Base-by-base conservation (phyloP, 2,113 vertebrate species). In the Rattus rattus region DNA sequence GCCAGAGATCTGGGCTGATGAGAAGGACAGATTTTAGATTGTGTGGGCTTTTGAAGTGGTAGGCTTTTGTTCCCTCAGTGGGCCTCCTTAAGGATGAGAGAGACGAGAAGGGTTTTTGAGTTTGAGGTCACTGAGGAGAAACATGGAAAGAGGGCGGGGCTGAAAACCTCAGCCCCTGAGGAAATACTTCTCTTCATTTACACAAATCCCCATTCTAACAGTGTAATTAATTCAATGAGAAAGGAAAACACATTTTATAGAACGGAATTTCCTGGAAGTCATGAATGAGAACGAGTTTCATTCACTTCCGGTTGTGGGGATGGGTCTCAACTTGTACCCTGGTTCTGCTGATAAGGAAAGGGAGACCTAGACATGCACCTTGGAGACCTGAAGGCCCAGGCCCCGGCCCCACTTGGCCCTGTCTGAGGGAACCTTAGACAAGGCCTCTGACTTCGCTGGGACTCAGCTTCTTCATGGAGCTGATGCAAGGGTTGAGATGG, bases 211-310 rank as follows among this genome's bases (percentile, higher is more conserved):
- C 83, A 17, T 47, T 30, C 36, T 92, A 49, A 13, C 59, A 28
- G 59, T 75, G 63, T 56, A 80, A 95, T 36, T 73, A 20, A 54
- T 19, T 59, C 30, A 70, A 67, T 20, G 92, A 88, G 73, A 79
- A 91, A 59, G 28, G 76, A 72, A 43, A 86, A 49, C 75, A 7
- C 7, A 69, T 33, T 19, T 77, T 63, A 36, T 59, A 65, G 54
- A 77, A 59, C 26, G 69, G 85, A 95, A 84, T 67, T 63, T 47
- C n/a, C 26, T 43, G 26, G 85, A 90, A 92, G 65, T 20, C 61
- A 63, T 75, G 75, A 43, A 54, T 69, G 69, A 56, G 65, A 72
- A 47, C 9, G 28, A 8, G 10, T 28, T 87, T n/a, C 14, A 28
- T n/a, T 84, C 0, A 2, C 84, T 94, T 93, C 47, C 88, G 81